Percentiles rank a stretch among this genome's conserved stretches.
These are phyloP conservation scores for Tringa solitaria DNA, from an alignment of 2,113 vertebrate species.

Conservation along the genomic window DNA sequence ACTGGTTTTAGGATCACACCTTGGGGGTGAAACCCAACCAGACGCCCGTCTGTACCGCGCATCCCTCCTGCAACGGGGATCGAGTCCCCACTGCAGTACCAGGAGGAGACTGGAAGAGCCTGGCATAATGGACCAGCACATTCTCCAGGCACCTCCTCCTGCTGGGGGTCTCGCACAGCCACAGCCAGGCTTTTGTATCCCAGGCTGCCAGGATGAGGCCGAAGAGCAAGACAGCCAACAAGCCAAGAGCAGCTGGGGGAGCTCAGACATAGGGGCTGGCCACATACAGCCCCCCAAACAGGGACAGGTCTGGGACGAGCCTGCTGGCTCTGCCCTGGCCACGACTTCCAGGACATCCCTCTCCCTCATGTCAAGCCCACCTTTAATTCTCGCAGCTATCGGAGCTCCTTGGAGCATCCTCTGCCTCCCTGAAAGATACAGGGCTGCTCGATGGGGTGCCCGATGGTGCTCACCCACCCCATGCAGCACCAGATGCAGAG, in stretches of 20 bases:
- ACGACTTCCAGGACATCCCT: background rate
- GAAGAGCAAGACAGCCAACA: rapidly evolving
- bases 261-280: rapidly evolving
- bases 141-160: background rate
- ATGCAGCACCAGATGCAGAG: background rate
- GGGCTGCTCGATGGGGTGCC: rapidly evolving
- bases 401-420: background rate
- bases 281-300: rapidly evolving
- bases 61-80: background rate
- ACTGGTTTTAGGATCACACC: rapidly evolving
- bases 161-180: rapidly evolving
- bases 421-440: background rate
- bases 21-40: background rate
- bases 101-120: background rate
- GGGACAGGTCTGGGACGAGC: background rate
- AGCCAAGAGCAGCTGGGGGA: background rate
- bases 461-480: rapidly evolving
- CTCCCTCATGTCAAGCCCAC: rapidly evolving
- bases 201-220: background rate
- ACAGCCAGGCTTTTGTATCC: background rate
- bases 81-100: rapidly evolving
- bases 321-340: background rate
- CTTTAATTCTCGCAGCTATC: rapidly evolving
- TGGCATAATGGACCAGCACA: rapidly evolving
- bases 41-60: rapidly evolving